A percentile compares a stretch with the other conserved stretches of the same genome.
These are phyloP conservation scores for Protobothrops flavoviridis DNA, from an alignment of 2,113 vertebrate genomes.

Conservation along the genomic window DNA sequence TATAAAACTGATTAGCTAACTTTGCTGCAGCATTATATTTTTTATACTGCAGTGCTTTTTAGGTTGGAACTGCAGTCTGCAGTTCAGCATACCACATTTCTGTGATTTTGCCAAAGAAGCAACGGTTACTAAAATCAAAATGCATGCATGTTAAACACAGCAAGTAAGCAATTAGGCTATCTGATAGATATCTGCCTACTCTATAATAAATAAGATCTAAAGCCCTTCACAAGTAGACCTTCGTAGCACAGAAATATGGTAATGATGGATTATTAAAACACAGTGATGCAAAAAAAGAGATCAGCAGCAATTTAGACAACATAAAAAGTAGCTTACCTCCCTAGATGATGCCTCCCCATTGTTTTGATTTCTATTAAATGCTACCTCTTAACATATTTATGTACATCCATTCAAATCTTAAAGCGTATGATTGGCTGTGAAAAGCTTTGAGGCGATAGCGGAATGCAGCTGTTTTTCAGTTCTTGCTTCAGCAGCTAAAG, in stretches of 20 bases:
- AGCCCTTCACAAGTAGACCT: neutral
- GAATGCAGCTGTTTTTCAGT: slow-evolving; percentile 73
- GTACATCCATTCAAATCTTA: slow-evolving; percentile 53
- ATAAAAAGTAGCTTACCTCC: slow-evolving; percentile 45
- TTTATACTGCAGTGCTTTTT: slow-evolving; percentile 20
- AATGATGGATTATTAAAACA: slow-evolving; percentile 20
- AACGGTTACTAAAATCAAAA: slow-evolving; percentile 28
- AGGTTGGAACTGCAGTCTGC: slow-evolving; percentile 17
- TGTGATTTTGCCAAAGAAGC: slow-evolving; percentile 21
- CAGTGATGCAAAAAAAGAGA: slow-evolving; percentile 31
- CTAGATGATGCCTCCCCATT: slow-evolving; percentile 26
- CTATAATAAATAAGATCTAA: slow-evolving; percentile 35
- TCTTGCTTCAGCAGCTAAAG: slow-evolving; percentile 52
- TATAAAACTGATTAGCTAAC: slow-evolving; percentile 16
- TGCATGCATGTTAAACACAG: slow-evolving; percentile 35
- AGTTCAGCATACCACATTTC: slow-evolving; percentile 10
- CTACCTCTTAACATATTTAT: slow-evolving; percentile 45
- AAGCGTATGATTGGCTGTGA: slow-evolving; percentile 56
- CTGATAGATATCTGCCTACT: slow-evolving; percentile 25
- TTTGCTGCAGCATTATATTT: slow-evolving; percentile 34
- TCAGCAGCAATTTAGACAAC: slow-evolving; percentile 8
- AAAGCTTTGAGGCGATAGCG: slow-evolving; percentile 68
- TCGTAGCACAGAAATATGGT: slow-evolving; percentile 24
- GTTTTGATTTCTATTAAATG: slow-evolving; percentile 39
- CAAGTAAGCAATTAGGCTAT: slow-evolving; percentile 24